Percentiles rank a stretch among this genome's conserved stretches.
These are phyloP conservation scores for Chromoteleia sp. DNA, from an alignment of 2,888 invertebrate species.

Conservation along the genomic window DNA sequence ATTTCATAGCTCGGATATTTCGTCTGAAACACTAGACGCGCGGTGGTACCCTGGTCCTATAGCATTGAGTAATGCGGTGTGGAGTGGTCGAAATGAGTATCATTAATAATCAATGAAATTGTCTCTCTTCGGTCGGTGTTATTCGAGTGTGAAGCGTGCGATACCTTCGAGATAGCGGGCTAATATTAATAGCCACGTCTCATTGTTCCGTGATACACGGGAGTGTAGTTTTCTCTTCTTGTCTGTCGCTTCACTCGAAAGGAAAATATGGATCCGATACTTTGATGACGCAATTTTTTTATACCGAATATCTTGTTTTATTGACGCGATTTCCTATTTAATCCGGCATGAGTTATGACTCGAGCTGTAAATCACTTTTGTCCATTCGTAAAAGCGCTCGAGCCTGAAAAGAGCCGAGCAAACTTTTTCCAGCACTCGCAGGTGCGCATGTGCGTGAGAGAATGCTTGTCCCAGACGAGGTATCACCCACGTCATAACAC, in stretches of 20 bases:
- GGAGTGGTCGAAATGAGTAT: constrained; percentile 81
- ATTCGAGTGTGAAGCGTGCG: constrained; percentile 81
- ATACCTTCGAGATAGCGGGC: constrained; percentile 80
- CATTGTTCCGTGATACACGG: constrained; percentile 63
- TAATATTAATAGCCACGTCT: constrained; percentile 80
- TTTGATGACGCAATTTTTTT: constrained; percentile 45
- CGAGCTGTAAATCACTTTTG: constrained; percentile 54
- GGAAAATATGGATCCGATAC: constrained; percentile 54
- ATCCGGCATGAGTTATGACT: constrained; percentile 54
- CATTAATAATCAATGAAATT: constrained; percentile 84
- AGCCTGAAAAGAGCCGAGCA: constrained; percentile 44
- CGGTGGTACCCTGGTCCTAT: constrained; percentile 70
- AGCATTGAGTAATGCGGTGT: constrained; percentile 83
- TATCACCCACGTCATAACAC: constrained; percentile 69
- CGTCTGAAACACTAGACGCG: constrained; percentile 81
- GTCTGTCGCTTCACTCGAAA: constrained; percentile 41
- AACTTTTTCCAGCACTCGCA: constrained; percentile 53
- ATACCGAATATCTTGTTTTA: constrained; percentile 45
- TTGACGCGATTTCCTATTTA: constrained; percentile 60
- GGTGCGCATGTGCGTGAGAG: constrained; percentile 65
- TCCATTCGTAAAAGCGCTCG: constrained; percentile 42
- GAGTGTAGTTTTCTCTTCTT: constrained; percentile 71
- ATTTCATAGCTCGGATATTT: constrained; percentile 73
- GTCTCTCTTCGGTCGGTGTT: constrained; percentile 81
- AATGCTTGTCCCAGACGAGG: constrained; percentile 60